phyloP scores from a whole-genome alignment of 2,888 invertebrate genomes.

The Andrena bucephala region DNA sequence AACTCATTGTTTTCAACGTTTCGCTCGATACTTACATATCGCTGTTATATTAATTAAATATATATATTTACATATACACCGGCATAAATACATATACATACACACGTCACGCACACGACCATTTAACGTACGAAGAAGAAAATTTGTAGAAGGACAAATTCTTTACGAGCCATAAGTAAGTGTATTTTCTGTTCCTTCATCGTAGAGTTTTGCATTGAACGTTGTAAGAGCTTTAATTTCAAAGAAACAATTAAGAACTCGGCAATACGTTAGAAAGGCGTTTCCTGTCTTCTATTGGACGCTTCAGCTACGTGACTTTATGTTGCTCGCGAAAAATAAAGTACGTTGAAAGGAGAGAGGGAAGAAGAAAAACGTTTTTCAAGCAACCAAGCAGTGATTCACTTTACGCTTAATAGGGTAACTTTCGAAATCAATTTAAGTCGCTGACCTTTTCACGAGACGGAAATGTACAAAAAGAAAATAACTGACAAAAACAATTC shows the following conservation, averaged over 20 bases:
- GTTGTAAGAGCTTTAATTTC: constrained; percentile 5
- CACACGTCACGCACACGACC: constrained; percentile 27
- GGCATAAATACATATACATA: constrained; percentile 24
- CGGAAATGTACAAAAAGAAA: neutral
- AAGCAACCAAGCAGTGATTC: constrained; percentile 16
- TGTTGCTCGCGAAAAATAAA: constrained; percentile 29
- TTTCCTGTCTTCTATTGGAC: constrained; percentile 14
- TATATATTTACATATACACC: constrained; percentile 31
- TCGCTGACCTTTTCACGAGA: constrained; percentile 19
- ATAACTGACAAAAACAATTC: neutral
- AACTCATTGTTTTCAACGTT: constrained; percentile 54
- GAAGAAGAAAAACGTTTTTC: neutral
- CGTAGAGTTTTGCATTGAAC: neutral
- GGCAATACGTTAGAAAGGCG: neutral
- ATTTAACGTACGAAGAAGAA: constrained; percentile 41
- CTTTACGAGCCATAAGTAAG: constrained; percentile 5
- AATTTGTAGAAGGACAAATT: constrained; percentile 33
- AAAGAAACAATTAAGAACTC: neutral
- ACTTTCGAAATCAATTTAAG: constrained; percentile 49
- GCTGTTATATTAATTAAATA: constrained; percentile 57
- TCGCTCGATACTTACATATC: constrained; percentile 58
- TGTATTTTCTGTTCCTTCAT: constrained; percentile 17
- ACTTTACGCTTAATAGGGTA: constrained; percentile 36
- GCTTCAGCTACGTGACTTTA: constrained; percentile 31
- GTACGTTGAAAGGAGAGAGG: neutral